These are phyloP conservation scores for Dysmachus trigonus DNA, from an alignment of 2,888 invertebrate species.

Conservation along the genomic window DNA sequence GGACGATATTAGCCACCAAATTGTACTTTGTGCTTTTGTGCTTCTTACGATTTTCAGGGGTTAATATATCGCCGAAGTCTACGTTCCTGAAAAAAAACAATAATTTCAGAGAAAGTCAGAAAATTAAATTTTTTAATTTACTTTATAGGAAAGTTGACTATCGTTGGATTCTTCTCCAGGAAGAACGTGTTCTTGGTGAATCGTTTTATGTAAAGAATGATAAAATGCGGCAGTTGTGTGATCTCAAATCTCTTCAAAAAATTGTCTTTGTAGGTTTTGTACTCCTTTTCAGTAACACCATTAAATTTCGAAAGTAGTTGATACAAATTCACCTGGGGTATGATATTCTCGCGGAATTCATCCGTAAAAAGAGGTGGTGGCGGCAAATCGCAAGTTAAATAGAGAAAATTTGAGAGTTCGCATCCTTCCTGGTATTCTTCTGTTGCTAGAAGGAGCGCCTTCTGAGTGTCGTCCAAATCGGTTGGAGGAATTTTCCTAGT, in stretches of 20 bases:
- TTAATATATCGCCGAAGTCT: conserved; percentile 94
- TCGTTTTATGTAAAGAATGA: conserved; percentile 95
- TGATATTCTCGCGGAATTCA: conserved; percentile 97
- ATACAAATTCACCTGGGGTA: conserved; percentile 96
- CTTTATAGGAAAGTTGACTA: conserved; percentile 99
- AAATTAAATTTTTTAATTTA: conserved; percentile 67
- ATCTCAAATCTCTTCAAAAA: conserved; percentile 97
- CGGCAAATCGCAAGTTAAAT: conserved; percentile 96
- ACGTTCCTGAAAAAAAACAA: conserved; percentile 77
- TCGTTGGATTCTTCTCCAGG: conserved; percentile 98
- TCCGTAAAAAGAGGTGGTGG: conserved; percentile 97
- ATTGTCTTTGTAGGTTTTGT: conserved; percentile 99
- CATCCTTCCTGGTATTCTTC: conserved; percentile 88
- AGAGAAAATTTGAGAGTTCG: conserved; percentile 93
- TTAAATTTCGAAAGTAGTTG: conserved; percentile 96
- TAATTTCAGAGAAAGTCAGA: not conserved
- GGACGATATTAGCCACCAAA: conserved; percentile 97
- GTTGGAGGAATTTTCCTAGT: conserved; percentile 93
- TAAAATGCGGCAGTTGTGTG: conserved; percentile 89
- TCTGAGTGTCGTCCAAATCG: conserved; percentile 89
- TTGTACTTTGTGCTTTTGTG: conserved; percentile 91
- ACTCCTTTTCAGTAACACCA: conserved; percentile 94
- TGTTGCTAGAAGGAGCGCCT: conserved; percentile 78
- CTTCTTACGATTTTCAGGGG: conserved; percentile 80
- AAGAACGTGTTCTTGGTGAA: conserved; percentile 99